phyloP scores from a whole-genome alignment of 2,888 invertebrate species.

The Heliconius cydno region DNA sequence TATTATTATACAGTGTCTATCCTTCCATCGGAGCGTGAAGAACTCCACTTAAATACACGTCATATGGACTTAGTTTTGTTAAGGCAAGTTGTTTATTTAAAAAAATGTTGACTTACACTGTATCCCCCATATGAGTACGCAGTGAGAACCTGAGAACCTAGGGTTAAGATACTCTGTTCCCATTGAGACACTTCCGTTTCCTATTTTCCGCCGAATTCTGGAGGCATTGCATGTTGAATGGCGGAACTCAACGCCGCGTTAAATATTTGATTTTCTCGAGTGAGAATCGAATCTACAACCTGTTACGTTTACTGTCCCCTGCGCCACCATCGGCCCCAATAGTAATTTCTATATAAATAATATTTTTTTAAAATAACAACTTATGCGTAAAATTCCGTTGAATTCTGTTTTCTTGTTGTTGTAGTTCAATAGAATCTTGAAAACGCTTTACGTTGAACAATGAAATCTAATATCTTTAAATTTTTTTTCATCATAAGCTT shows the following conservation, averaged over 20 bases:
- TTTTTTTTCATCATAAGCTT: not conserved
- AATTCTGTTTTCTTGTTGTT: not conserved
- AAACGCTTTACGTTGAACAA: not conserved
- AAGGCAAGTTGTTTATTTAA: not conserved
- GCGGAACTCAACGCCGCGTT: not conserved
- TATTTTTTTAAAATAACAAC: not conserved
- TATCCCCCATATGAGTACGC: too few species aligned
- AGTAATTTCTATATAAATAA: not conserved
- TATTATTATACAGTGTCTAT: conserved; percentile 4
- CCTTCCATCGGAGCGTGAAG: conserved; percentile 6
- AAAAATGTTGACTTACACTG: too few species aligned
- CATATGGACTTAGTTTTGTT: not conserved
- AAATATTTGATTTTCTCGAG: not conserved
- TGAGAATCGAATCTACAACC: not conserved
- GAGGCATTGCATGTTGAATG: not conserved
- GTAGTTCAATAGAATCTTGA: too few species aligned
- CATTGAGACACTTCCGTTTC: not conserved
- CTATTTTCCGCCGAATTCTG: not conserved
- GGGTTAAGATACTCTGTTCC: not conserved
- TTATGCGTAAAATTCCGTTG: not conserved
- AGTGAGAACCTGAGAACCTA: too few species aligned
- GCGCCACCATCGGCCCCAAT: not conserved
- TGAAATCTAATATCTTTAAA: not conserved
- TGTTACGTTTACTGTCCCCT: not conserved
- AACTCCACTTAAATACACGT: conserved; percentile 6